Base-by-base conservation (phyloP, 2,113 vertebrate species). In the Thinocorus orbignyianus region DNA sequence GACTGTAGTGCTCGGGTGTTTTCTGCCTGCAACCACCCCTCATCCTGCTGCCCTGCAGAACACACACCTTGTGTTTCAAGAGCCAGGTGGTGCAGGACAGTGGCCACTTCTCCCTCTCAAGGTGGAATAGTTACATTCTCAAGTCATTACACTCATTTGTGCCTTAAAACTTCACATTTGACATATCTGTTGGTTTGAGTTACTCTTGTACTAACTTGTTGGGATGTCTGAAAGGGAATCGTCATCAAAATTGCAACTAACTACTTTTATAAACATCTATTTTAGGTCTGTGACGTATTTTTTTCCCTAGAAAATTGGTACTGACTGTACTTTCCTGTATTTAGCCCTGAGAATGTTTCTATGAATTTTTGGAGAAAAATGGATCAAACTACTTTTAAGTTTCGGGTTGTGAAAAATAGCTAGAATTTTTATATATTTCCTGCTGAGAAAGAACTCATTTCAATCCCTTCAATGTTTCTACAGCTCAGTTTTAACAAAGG, bases 1-100 rank as follows among this genome's bases (percentile, higher is more conserved):
- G 42, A 8, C 30, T 8, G 13, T 0, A 37, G 39, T 7, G 44
- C 35, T 41, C 2, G 5, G 6, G 22, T 39, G 39, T 48, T n/a
- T 15, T 13, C 13, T 12, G 18, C 18, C 54, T 52, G 35, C 46
- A 62, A 2, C 6, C 41, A 22, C 4, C 35, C 41, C 24, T 11
- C 5, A n/a, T 10, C 9, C 54, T 20, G 7, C 41, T 11, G 12
- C 18, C 25, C 0, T 16, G 20, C 1, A 69, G 57, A 25, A 26
- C 42, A 42, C 1, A 4, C 2, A 4, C 1, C 0, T 6, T 4
- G 6, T 3, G 4, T 25, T 57, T 49, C 24, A 25, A 11, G 41
- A 14, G 9, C 14, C 1, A 5, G 51, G 25, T 31, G 49, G 28
- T 7, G 13, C 31, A 41, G 69, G 24, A 18, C 52, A 46, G 57